Percentiles rank a stretch among this genome's conserved stretches.
Evolutionary conservation across 2,797 vertebrate species (phyloP).

Genomic region (Dendrocincla fuliginosa): DNA sequence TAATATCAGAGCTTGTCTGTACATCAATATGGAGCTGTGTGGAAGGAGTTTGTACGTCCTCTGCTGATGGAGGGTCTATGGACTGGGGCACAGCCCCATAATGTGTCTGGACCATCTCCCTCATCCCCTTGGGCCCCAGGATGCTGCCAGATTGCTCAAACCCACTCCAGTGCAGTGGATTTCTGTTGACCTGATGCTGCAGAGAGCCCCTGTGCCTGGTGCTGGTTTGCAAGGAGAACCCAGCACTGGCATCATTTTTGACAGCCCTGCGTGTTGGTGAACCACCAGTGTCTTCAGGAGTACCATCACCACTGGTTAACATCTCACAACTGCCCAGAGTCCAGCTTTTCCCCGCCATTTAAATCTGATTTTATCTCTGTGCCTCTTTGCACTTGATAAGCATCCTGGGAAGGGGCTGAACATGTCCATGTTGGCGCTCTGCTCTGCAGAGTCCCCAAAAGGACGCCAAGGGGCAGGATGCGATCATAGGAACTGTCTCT

Average conservation of each 20-base stretch:
- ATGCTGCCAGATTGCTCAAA: background rate
- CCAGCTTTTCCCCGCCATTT: background rate
- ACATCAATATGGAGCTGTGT: background rate
- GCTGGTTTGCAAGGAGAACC: background rate
- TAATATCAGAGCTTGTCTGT: background rate
- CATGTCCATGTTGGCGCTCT: background rate
- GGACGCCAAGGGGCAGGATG: fast-evolving
- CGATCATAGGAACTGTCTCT: fast-evolving
- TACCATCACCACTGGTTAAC: fast-evolving
- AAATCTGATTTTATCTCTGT: background rate
- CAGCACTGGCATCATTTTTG: background rate
- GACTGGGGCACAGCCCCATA: background rate
- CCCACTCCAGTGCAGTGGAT: background rate
- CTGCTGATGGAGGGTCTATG: background rate
- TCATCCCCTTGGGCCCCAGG: background rate
- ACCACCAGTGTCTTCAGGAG: fast-evolving
- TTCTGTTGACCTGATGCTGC: background rate
- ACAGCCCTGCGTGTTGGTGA: background rate
- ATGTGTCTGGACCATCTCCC: background rate
- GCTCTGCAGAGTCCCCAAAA: background rate
- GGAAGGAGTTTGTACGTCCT: background rate
- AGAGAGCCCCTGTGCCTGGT: background rate
- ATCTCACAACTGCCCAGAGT: background rate
- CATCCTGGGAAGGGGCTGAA: background rate
- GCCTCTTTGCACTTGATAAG: background rate